A percentile compares a stretch with the other conserved stretches of the same genome.
These are phyloP conservation scores for Solenodon paradoxus DNA, from an alignment of 2,113 vertebrate species.

Conservation along the genomic window DNA sequence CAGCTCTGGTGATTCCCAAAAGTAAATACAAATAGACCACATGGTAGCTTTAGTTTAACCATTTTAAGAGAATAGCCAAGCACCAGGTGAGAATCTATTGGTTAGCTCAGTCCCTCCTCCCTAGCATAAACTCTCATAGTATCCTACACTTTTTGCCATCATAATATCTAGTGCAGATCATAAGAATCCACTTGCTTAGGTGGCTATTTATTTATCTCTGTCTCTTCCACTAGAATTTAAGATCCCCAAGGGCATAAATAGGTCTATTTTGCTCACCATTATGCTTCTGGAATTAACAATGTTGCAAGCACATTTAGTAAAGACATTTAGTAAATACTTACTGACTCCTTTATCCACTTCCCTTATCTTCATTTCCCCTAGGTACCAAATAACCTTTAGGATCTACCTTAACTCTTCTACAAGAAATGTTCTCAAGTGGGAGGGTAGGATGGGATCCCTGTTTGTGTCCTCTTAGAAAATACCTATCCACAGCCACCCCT, in stretches of 20 bases:
- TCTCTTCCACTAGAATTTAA: background rate
- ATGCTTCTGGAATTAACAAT: conserved; percentile 8
- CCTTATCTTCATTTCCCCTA: background rate
- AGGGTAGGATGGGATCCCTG: background rate
- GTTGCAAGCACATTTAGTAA: background rate
- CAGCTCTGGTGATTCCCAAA: too few species aligned
- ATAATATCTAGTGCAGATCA: background rate
- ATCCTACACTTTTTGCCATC: background rate
- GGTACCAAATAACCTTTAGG: background rate
- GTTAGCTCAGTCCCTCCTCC: background rate
- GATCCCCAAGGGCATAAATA: background rate
- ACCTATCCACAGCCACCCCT: background rate
- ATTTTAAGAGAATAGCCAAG: too few species aligned
- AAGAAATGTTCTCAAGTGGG: background rate
- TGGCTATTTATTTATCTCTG: background rate
- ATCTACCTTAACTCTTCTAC: background rate
- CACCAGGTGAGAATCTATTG: too few species aligned
- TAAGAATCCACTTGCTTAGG: background rate
- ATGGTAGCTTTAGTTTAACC: too few species aligned
- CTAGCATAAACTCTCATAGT: background rate
- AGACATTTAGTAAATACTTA: background rate
- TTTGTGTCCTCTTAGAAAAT: background rate
- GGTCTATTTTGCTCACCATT: background rate
- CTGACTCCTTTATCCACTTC: background rate
- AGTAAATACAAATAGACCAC: too few species aligned